phyloP scores from a whole-genome alignment of 2,888 invertebrate species.

The Eupsilia transversa region DNA sequence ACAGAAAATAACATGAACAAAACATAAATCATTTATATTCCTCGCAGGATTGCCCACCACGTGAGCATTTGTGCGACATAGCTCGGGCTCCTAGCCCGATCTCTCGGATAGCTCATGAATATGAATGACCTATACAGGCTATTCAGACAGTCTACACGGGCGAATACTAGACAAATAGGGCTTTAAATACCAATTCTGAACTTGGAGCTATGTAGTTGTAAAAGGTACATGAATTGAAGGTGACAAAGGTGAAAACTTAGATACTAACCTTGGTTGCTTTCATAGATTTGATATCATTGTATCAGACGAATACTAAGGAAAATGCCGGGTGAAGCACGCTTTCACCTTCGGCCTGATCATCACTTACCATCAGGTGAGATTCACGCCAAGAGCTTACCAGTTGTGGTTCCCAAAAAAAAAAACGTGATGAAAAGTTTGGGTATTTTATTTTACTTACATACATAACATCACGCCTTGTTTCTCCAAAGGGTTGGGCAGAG shows the following conservation, averaged over 20 bases:
- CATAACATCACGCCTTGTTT: too few species aligned
- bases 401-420: too few species aligned
- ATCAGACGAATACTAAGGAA: not conserved
- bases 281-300: not conserved
- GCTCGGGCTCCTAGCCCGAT: conserved; percentile 26
- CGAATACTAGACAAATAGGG: conserved; percentile 56
- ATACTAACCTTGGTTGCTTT: not conserved
- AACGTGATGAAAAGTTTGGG: too few species aligned
- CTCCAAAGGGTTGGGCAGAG: too few species aligned
- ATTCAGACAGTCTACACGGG: conserved; percentile 45
- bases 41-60: conserved; percentile 14
- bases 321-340: too few species aligned
- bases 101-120: conserved; percentile 62
- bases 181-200: conserved; percentile 59
- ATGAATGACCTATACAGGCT: conserved; percentile 56
- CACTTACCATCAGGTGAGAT: too few species aligned
- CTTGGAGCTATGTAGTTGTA: conserved; percentile 26
- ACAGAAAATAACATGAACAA: conserved; percentile 44
- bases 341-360: too few species aligned
- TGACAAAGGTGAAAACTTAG: not conserved
- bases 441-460: too few species aligned
- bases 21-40: conserved; percentile 39
- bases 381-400: too few species aligned
- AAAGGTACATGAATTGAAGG: conserved; percentile 19
- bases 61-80: conserved; percentile 56